Evolutionary conservation across 2,888 invertebrate genomes (phyloP).

Genomic region (Aelia acuminata): DNA sequence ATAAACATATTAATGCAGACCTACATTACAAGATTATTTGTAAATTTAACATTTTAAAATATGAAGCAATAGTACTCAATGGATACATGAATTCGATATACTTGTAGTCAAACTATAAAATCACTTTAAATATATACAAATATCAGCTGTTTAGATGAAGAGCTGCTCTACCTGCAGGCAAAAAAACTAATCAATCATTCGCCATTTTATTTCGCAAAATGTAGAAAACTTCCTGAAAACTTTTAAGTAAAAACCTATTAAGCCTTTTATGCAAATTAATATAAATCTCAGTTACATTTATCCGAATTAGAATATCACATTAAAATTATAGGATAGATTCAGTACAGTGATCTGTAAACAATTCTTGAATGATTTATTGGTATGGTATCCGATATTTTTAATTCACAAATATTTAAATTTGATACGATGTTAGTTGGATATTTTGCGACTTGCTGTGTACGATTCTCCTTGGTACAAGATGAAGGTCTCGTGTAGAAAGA

Average conservation of each 20-base stretch:
- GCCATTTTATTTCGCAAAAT: background rate
- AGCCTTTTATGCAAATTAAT: background rate
- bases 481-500: background rate
- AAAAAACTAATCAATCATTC: background rate
- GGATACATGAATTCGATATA: too few species aligned
- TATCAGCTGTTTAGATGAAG: too few species aligned
- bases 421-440: background rate
- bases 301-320: background rate
- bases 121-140: too few species aligned
- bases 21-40: too few species aligned
- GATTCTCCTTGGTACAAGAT: slow-evolving; percentile 21
- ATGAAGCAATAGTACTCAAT: too few species aligned
- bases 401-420: background rate
- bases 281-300: background rate
- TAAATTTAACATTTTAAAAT: too few species aligned
- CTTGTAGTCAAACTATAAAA: too few species aligned
- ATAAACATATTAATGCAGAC: too few species aligned
- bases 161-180: background rate
- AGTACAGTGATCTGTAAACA: background rate
- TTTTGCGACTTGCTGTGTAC: background rate
- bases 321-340: background rate
- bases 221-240: background rate
- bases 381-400: background rate
- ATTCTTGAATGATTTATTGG: background rate
- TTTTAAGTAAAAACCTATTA: background rate